Conservation (phyloP, 1,140 invertebrate species). For the Aphidius ervi region DNA sequence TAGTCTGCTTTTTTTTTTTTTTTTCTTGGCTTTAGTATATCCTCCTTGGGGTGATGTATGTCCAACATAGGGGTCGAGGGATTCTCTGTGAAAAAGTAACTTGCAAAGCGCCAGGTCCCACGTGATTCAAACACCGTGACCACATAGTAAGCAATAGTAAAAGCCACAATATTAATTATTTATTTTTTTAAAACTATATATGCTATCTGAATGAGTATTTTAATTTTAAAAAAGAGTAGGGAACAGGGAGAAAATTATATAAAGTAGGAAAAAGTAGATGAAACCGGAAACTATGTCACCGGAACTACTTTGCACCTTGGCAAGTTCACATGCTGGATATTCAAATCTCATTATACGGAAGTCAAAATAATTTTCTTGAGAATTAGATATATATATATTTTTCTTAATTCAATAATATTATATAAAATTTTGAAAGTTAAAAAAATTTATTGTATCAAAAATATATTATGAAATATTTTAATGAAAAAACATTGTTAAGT, state of each 20-base stretch:
- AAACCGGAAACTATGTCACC: slow-evolving; percentile 46
- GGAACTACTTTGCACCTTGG: slow-evolving; percentile 38
- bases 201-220: slow-evolving; percentile 10
- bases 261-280: slow-evolving; percentile 32
- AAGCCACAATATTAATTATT: slow-evolving; percentile 31
- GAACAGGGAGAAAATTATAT: slow-evolving; percentile 11
- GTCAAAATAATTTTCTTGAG: slow-evolving; percentile 44
- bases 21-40: not conserved
- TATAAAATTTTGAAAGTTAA: too few relatives aligned
- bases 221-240: not conserved
- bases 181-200: slow-evolving; percentile 10
- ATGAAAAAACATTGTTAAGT: too few relatives aligned
- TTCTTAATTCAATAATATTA: too few relatives aligned
- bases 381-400: too few relatives aligned
- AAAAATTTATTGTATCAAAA: too few relatives aligned
- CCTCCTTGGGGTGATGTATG: not conserved
- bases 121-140: slow-evolving; percentile 50
- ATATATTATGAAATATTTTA: too few relatives aligned
- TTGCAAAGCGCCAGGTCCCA: slow-evolving; percentile 42
- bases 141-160: slow-evolving; percentile 41
- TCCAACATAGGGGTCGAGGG: slow-evolving; percentile 9
- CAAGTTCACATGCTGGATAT: slow-evolving; percentile 43
- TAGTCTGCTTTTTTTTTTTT: not conserved
- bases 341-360: slow-evolving; percentile 29
- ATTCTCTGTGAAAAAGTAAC: slow-evolving; percentile 19